phyloP scores from a whole-genome alignment of 2,888 invertebrate genomes.

The Heteromyza rotundicornis region DNA sequence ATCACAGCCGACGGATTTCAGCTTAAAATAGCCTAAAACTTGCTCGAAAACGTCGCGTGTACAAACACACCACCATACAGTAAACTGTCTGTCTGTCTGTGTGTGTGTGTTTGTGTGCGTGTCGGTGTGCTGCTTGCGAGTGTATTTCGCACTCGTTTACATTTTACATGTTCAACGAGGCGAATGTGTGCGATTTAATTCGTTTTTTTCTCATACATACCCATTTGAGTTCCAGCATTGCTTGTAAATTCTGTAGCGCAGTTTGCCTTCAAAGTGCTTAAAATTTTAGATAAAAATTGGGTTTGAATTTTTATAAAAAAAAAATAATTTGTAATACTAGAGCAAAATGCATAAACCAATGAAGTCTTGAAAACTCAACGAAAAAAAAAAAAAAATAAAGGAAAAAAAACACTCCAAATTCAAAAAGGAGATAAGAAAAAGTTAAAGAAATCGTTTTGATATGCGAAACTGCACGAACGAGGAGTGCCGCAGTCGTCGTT shows the following conservation, averaged over 20 bases:
- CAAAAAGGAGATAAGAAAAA: not conserved
- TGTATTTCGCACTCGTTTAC: not conserved
- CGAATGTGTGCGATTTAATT: not conserved
- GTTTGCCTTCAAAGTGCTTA: not conserved
- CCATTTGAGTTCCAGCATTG: too few relatives aligned
- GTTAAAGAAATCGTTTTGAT: not conserved
- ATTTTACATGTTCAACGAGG: not conserved
- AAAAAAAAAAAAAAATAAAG: too few relatives aligned
- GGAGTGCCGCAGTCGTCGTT: not conserved
- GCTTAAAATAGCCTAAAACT: not conserved
- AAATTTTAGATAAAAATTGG: not conserved
- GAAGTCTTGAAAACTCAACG: too few relatives aligned
- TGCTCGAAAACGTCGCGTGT: not conserved
- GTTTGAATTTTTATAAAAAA: too few relatives aligned
- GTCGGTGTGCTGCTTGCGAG: too few relatives aligned
- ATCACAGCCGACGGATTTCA: not conserved
- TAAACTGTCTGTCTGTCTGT: not conserved
- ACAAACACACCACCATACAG: too few relatives aligned
- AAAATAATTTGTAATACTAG: too few relatives aligned
- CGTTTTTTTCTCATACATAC: not conserved
- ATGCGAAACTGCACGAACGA: not conserved
- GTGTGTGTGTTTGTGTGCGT: constrained; percentile 14
- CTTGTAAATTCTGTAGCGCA: too few relatives aligned
- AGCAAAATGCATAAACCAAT: too few relatives aligned
- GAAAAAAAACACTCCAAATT: not conserved